These are phyloP conservation scores for Monomorium pharaonis DNA, from an alignment of 1,140 invertebrate genomes.

Conservation along the genomic window DNA sequence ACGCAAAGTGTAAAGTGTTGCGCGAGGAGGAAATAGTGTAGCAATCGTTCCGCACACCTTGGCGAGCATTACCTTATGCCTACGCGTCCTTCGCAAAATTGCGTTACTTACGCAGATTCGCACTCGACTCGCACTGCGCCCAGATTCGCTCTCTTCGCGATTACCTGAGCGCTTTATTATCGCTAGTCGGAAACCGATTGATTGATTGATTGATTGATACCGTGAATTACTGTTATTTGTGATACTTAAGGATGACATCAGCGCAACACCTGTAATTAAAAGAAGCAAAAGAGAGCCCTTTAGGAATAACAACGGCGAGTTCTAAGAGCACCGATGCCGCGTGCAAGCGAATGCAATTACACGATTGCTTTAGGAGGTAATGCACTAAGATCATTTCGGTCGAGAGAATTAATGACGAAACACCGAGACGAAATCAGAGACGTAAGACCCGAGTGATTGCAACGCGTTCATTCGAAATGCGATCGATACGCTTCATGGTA, in stretches of 20 bases:
- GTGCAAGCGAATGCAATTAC: constrained; percentile 5
- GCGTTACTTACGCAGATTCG: constrained; percentile 33
- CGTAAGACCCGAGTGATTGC: background rate
- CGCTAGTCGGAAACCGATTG: constrained; percentile 10
- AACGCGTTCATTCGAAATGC: constrained; percentile 9
- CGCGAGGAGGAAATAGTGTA: constrained; percentile 68
- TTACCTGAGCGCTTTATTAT: constrained; percentile 32
- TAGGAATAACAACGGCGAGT: background rate
- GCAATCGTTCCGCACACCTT: constrained; percentile 69
- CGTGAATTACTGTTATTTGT: background rate
- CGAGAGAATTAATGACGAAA: constrained; percentile 27
- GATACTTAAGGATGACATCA: background rate
- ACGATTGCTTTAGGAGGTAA: constrained; percentile 12
- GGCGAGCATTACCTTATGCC: constrained; percentile 57
- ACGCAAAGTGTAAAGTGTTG: constrained; percentile 71
- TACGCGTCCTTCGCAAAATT: constrained; percentile 57
- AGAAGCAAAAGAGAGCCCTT: background rate
- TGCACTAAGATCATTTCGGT: constrained; percentile 5
- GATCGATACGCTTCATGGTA: constrained; percentile 40
- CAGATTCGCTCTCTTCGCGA: constrained; percentile 19
- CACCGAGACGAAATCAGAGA: constrained; percentile 2
- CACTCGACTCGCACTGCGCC: background rate
- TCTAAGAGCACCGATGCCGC: background rate
- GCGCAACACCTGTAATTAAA: background rate
- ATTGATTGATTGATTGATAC: constrained; percentile 36